A percentile compares a stretch with the other conserved stretches of the same genome.
Conservation (phyloP, 2,797 vertebrate species). For the Chaenodraco wilsoni region DNA sequence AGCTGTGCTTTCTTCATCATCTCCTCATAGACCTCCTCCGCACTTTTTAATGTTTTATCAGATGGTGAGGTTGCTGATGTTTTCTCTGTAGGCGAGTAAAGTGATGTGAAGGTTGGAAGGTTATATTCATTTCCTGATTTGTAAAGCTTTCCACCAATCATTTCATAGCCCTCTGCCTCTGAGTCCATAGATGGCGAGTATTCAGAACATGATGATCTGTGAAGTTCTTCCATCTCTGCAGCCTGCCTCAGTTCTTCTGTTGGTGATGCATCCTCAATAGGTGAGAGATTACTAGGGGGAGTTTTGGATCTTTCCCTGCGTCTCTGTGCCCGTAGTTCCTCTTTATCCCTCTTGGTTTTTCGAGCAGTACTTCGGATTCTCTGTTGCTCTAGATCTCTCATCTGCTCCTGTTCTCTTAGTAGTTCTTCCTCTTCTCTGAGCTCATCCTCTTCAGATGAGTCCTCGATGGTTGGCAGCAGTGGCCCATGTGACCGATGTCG, state of each 20-base stretch:
- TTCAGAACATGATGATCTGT: slow-evolving; percentile 97
- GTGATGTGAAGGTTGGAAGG: slow-evolving; percentile 96
- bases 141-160: slow-evolving; percentile 91
- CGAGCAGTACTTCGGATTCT: slow-evolving; percentile 96
- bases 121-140: slow-evolving; percentile 98
- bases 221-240: slow-evolving; percentile 98
- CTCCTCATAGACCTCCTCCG: slow-evolving; percentile 98
- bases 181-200: slow-evolving; percentile 98
- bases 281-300: slow-evolving; percentile 97
- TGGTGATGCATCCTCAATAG: slow-evolving; percentile 98
- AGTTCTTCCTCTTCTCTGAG: slow-evolving; percentile 98
- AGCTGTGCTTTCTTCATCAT: slow-evolving; percentile 99
- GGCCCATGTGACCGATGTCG: slow-evolving; percentile 97
- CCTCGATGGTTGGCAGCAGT: slow-evolving; percentile 96
- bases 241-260: slow-evolving; percentile 98
- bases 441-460: slow-evolving; percentile 98
- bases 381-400: slow-evolving; percentile 98
- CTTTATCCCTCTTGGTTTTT: slow-evolving; percentile 98
- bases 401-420: slow-evolving; percentile 96
- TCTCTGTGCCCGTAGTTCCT: slow-evolving; percentile 96
- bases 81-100: slow-evolving; percentile 96
- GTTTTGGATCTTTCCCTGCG: slow-evolving; percentile 98
- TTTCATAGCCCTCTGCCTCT: slow-evolving; percentile 94
- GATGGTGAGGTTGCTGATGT: slow-evolving; percentile 78
- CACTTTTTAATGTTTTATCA: slow-evolving; percentile 95